A percentile compares a stretch with the other conserved stretches of the same genome.
Conservation (phyloP, 1,140 invertebrate species). For the Himalopsyche phryganea region DNA sequence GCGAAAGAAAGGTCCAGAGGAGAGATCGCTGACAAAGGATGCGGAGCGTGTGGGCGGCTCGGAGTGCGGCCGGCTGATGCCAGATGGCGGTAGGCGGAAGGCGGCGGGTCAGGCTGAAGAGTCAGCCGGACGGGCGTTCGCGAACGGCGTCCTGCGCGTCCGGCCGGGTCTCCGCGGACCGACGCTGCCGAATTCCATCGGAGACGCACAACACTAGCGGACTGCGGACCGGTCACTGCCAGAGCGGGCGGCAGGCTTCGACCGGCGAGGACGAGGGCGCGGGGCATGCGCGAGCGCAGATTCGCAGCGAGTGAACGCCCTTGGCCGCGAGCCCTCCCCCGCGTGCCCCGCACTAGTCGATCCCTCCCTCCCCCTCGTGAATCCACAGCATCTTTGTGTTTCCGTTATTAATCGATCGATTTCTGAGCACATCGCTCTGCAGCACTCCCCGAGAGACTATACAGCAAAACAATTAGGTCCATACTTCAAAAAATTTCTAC, state of each 20-base stretch:
- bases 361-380: conserved; percentile 39
- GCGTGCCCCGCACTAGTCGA: conserved; percentile 39
- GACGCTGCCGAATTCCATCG: background rate
- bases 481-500: background rate
- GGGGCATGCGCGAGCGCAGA: conserved; percentile 15
- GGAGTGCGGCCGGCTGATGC: conserved; percentile 20
- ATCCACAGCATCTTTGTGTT: conserved; percentile 25
- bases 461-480: background rate
- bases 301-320: conserved; percentile 32
- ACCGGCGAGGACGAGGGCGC: conserved; percentile 36
- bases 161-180: conserved; percentile 9
- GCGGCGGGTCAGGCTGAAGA: conserved; percentile 37
- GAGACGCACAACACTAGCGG: too few relatives aligned
- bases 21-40: conserved; percentile 35
- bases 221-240: too few relatives aligned
- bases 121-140: conserved; percentile 45
- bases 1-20: background rate
- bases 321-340: conserved; percentile 41
- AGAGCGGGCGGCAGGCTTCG: conserved; percentile 17
- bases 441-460: background rate
- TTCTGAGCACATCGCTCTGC: conserved; percentile 9
- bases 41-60: conserved; percentile 40
- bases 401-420: conserved; percentile 32
- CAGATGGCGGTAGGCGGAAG: conserved; percentile 29
- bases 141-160: background rate